phyloP scores from a whole-genome alignment of 1,140 invertebrate genomes.

The Scaptomyza graminum region DNA sequence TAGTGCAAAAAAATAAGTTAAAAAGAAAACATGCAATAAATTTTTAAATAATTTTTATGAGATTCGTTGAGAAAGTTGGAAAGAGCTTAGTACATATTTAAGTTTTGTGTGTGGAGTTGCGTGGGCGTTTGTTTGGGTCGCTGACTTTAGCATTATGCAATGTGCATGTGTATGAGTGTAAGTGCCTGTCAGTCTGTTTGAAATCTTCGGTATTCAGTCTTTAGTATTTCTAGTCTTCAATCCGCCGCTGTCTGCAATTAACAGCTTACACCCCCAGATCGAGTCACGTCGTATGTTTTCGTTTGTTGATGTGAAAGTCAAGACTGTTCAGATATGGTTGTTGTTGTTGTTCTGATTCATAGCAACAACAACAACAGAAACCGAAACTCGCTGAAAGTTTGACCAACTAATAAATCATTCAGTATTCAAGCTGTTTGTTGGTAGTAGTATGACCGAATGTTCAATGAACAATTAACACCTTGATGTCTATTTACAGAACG shows the following conservation, averaged over 20 bases:
- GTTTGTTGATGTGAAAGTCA: constrained; percentile 57
- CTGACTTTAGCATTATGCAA: constrained; percentile 66
- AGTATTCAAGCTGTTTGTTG: not conserved
- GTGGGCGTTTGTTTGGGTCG: constrained; percentile 60
- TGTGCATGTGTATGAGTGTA: constrained; percentile 4
- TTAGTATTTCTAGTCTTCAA: not conserved
- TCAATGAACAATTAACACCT: constrained; percentile 65
- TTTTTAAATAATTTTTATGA: constrained; percentile 24
- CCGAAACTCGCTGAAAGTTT: constrained; percentile 3
- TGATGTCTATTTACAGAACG: constrained; percentile 49
- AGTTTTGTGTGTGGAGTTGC: constrained; percentile 36
- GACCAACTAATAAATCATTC: constrained; percentile 31
- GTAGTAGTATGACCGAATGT: constrained; percentile 32
- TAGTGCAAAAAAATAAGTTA: too few species aligned
- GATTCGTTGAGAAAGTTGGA: constrained; percentile 70
- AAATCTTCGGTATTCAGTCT: not conserved
- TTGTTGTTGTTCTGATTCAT: constrained; percentile 11
- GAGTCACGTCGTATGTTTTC: constrained; percentile 19
- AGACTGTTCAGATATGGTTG: constrained; percentile 22
- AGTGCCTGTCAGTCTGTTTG: constrained; percentile 21
- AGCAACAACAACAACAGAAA: constrained; percentile 1
- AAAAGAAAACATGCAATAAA: not conserved
- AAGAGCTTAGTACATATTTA: constrained; percentile 28
- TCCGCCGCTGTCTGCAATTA: constrained; percentile 8
- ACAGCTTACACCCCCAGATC: constrained; percentile 20